These are phyloP conservation scores for Crotophaga sulcirostris DNA, from an alignment of 2,113 vertebrate species.

Conservation along the genomic window DNA sequence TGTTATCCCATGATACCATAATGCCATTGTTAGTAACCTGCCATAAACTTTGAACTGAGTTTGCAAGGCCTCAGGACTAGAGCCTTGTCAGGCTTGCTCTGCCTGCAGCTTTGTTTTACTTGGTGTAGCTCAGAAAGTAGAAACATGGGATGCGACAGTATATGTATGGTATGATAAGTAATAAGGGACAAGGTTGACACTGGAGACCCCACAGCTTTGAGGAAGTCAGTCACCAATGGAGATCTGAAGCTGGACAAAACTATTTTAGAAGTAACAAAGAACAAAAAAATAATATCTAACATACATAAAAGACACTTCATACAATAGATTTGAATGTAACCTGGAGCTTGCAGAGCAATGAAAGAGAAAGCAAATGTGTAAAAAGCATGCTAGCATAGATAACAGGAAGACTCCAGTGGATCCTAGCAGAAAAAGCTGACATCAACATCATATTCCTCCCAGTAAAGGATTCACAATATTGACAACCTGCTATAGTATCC, in stretches of 20 bases:
- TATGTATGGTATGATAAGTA: not conserved
- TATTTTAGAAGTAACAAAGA: not conserved
- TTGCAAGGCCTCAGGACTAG: not conserved
- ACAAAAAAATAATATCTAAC: not conserved
- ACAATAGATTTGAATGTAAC: not conserved
- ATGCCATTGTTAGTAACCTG: not conserved
- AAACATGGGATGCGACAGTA: not conserved
- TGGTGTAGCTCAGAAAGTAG: not conserved
- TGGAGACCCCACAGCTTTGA: not conserved
- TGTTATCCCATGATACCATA: accelerated
- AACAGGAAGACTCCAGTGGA: not conserved
- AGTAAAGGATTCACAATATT: not conserved
- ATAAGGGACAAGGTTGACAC: not conserved
- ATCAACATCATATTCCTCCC: not conserved
- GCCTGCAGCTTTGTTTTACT: not conserved
- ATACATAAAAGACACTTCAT: not conserved
- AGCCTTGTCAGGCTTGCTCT: not conserved
- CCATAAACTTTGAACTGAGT: not conserved
- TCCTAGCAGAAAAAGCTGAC: not conserved
- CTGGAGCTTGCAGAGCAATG: not conserved
- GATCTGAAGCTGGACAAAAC: not conserved
- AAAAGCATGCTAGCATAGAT: not conserved
- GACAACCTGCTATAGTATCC: not conserved
- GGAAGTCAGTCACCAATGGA: not conserved
- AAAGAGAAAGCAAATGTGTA: not conserved